These are phyloP conservation scores for Agrypnus murinus DNA, from an alignment of 2,888 invertebrate species.

Conservation along the genomic window DNA sequence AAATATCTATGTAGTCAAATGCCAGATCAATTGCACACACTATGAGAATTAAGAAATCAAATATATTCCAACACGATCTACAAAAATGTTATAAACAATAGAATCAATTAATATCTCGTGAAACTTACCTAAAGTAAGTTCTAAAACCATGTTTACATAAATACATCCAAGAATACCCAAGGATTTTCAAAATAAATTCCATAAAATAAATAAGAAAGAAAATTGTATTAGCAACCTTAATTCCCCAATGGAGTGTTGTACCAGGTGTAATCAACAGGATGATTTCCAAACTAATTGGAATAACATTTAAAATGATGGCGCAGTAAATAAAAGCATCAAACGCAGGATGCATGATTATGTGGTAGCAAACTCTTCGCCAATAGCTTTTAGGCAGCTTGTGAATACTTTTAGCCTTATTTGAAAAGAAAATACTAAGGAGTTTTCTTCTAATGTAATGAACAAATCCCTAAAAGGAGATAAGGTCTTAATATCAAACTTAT, in stretches of 20 bases:
- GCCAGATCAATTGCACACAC: slow-evolving; percentile 67
- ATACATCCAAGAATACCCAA: slow-evolving; percentile 69
- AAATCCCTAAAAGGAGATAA: slow-evolving; percentile 68
- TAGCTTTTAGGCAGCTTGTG: slow-evolving; percentile 64
- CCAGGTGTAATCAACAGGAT: neutral
- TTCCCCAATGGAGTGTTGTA: neutral
- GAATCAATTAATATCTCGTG: neutral
- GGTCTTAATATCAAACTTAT: too few relatives aligned
- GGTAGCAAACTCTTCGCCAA: slow-evolving; percentile 69
- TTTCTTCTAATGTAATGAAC: slow-evolving; percentile 72
- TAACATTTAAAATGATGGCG: slow-evolving; percentile 70
- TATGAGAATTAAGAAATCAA: slow-evolving; percentile 74
- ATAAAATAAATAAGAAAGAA: slow-evolving; percentile 50
- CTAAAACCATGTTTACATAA: slow-evolving; percentile 70
- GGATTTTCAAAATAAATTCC: slow-evolving; percentile 60
- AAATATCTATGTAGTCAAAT: slow-evolving; percentile 25
- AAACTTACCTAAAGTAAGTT: slow-evolving; percentile 67
- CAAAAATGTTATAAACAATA: slow-evolving; percentile 1
- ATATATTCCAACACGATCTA: slow-evolving; percentile 75
- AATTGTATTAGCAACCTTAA: slow-evolving; percentile 12
- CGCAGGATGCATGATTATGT: slow-evolving; percentile 65
- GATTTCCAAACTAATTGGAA: slow-evolving; percentile 46
- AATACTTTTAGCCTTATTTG: slow-evolving; percentile 28
- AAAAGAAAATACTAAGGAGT: slow-evolving; percentile 62
- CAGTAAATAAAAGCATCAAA: slow-evolving; percentile 38